Base-by-base conservation (phyloP, 2,888 invertebrate species). In the Loripinus fragilis region DNA sequence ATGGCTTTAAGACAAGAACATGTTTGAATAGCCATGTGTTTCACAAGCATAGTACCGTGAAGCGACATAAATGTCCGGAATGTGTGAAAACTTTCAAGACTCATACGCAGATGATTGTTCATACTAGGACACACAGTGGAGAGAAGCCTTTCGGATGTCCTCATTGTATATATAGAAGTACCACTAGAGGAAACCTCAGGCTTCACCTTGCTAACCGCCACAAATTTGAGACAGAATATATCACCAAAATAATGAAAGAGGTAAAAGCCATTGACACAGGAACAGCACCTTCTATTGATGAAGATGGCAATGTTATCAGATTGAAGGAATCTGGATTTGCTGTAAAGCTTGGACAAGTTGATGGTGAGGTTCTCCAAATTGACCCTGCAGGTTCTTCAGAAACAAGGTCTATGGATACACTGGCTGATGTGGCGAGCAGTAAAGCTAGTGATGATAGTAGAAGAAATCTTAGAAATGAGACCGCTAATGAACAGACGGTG, bases 61-160 rank as follows among this genome's bases (percentile, higher is more conserved):
- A 89, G 15, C 87, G 87, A 52, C 88, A 89, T 68, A 77, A 78
- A 30, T 91, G 91, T 75, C 76, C 83, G 2, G 86, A 85, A 8
- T 91, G 91, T 80, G 78, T 80, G 5, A 90, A 89, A 71, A 78
- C 85, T 0, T 91, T 91, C 60, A 91, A 91, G 78, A 91, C 90
- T 17, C 80, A 83, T 45, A 90, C 90, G 5, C 90, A 91, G 75
- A 81, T 90, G 67, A 80, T 86, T 66, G 89, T 90, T 2, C 91
- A 91, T 72, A 71, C 77, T n/a, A 81, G 91, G 30, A 87, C 87
- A n/a, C 91, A 91, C 78, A 88, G 87, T n/a, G 90, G 90, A 8
- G 89, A 89, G 67, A 87, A 88, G n/a, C 91, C 91, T 0, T 91
- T 88, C 73, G 69, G 71, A n/a, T 91, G 91, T 81, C 84, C 86